Conservation (phyloP, 2,113 vertebrate genomes). For the Hemiscyllium ocellatum region DNA sequence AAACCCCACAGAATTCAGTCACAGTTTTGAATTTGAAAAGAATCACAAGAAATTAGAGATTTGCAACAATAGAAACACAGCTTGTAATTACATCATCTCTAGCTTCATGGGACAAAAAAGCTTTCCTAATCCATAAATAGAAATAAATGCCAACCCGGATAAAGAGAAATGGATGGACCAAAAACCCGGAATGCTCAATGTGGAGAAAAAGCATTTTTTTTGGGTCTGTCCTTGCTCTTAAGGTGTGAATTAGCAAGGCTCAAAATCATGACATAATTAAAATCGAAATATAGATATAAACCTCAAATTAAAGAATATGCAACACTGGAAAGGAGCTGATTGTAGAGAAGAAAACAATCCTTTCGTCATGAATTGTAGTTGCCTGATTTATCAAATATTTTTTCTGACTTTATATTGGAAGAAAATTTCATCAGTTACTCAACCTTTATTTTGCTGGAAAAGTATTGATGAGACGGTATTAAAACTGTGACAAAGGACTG, state of each 20-base stretch:
- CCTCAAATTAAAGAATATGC: background rate
- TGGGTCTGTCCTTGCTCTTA: no score
- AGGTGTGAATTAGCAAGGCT: no score
- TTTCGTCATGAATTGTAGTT: background rate
- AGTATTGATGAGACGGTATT: background rate
- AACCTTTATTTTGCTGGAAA: no score
- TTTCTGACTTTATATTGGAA: background rate
- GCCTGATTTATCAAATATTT: background rate
- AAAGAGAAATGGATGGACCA: background rate
- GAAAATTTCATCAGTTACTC: background rate
- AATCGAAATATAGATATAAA: background rate
- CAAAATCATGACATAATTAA: background rate
- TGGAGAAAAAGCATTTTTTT: background rate
- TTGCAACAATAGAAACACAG: background rate
- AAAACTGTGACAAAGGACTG: no score
- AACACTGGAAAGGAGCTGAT: background rate
- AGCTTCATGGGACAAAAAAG: background rate
- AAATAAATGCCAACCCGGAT: background rate
- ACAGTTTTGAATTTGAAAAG: background rate
- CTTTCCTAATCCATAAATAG: background rate
- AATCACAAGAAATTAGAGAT: background rate
- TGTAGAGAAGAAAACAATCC: background rate
- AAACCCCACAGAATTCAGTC: background rate
- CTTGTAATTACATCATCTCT: background rate
- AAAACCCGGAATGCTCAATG: background rate